Conservation (phyloP, 2,888 invertebrate species). For the Caenorhabditis sp. region DNA sequence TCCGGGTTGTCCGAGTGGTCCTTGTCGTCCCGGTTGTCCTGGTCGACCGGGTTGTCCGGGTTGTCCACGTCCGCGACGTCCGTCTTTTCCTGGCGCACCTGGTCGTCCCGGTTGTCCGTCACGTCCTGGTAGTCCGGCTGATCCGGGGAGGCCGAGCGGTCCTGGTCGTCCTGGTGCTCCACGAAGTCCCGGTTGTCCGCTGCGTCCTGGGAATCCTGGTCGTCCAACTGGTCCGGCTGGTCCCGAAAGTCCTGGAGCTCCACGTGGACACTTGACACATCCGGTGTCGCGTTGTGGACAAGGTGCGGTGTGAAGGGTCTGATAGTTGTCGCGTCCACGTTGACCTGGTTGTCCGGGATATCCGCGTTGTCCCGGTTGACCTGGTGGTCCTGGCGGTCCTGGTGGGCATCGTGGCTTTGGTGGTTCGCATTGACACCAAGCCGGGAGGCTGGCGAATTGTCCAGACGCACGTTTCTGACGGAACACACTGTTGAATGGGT, state of each 20-base stretch:
- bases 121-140: slow-evolving; percentile 41
- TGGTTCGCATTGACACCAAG: slow-evolving; percentile 60
- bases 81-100: slow-evolving; percentile 43
- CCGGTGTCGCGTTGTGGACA: slow-evolving; percentile 44
- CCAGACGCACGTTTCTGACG: slow-evolving; percentile 58
- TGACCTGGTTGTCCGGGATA: slow-evolving; percentile 49
- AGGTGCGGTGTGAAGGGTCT: slow-evolving; percentile 46
- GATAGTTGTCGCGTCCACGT: slow-evolving; percentile 52
- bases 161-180: slow-evolving; percentile 24
- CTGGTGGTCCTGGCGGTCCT: slow-evolving; percentile 58
- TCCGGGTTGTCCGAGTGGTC: slow-evolving; percentile 40
- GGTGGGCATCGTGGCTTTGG: slow-evolving; percentile 56
- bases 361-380: slow-evolving; percentile 54
- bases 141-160: slow-evolving; percentile 39
- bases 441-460: slow-evolving; percentile 53
- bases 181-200: slow-evolving; percentile 39
- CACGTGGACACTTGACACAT: slow-evolving; percentile 52
- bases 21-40: slow-evolving; percentile 41
- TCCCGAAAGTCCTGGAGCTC: slow-evolving; percentile 41
- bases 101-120: slow-evolving; percentile 50
- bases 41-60: slow-evolving; percentile 44
- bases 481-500: slow-evolving; percentile 58
- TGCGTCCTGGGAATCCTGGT: slow-evolving; percentile 25
- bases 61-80: slow-evolving; percentile 34
- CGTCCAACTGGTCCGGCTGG: slow-evolving; percentile 44